Evolutionary conservation across 30 jellyfish, hydroid and myxozoan genomes (phyloP), one percentile per base, ranked within the genome.

Genomic region (Morbakka virulenta): DNA sequence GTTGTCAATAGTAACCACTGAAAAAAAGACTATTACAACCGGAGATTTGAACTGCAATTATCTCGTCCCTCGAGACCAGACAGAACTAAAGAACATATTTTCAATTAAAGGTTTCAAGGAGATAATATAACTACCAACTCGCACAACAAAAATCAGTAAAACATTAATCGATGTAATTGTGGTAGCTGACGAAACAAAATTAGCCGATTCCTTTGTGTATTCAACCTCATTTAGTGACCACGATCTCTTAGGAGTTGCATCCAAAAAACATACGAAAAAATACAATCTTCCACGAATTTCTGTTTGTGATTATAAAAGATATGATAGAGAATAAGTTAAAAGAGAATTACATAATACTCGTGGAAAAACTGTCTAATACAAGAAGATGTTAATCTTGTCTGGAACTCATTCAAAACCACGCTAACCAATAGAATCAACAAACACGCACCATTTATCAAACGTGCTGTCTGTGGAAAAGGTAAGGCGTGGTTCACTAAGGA

Each of bases 181-280:
- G 67, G 21, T 34, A 65, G 35, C 35, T 35, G 34, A 68, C 35
- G 66, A 48, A 68, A 68, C 32, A 25, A 28, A 64, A 48, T 26
- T 64, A 11, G 75, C 62, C 51, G 31, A 64, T 26, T 26, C 75
- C 17, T 48, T 65, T 17, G 23, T 68, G 21, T 35, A 35, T 29
- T 35, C 80, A 68, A 29, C 80, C 22, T 31, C 80, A 29, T 29
- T 68, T 25, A 68, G 80, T 68, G 80, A 68, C 73, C 74, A 68
- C 28, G 80, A 68, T 68, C 65, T 68, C 74, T 29, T 51, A 29
- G 80, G 80, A 6, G 17, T 68, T 6, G 21, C 35, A 29, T 66
- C 35, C 21, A 68, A 68, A 68, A 68, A 29, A 66, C 32, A 68
- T 51, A 29, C 67, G 35, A 14, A 68, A 67, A 48, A 26, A 68